Evolutionary conservation across 2,113 vertebrate genomes (phyloP).

Genomic region (Murina feae): DNA sequence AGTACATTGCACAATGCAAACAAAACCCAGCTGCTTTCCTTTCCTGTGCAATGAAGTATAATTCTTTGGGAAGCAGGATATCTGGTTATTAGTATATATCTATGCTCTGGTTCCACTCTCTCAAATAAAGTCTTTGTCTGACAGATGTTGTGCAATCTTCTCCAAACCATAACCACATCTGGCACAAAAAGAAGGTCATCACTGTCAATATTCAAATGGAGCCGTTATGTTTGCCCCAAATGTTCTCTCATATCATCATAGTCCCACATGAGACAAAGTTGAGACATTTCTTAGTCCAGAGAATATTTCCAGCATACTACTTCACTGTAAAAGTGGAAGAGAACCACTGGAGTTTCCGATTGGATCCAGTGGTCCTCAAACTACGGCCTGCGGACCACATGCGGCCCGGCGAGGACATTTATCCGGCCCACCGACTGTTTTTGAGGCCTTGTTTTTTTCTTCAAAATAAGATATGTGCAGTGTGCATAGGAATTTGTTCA

Average conservation of each 20-base stretch:
- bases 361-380: too few species aligned
- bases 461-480: too few species aligned
- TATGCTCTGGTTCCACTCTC: conserved; percentile 56
- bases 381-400: too few species aligned
- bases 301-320: background rate
- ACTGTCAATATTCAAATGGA: conserved; percentile 33
- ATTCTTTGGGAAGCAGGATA: conserved; percentile 62
- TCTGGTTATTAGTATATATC: conserved; percentile 65
- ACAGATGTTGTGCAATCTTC: conserved; percentile 56
- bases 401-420: too few species aligned
- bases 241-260: background rate
- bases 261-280: background rate
- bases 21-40: conserved; percentile 64
- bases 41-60: conserved; percentile 61
- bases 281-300: conserved; percentile 5
- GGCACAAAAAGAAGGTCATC: conserved; percentile 52
- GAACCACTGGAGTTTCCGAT: background rate
- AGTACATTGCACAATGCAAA: conserved; percentile 54
- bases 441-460: too few species aligned
- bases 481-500: too few species aligned
- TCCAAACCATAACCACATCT: conserved; percentile 63
- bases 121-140: conserved; percentile 65
- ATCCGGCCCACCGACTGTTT: too few species aligned
- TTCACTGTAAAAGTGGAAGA: background rate
- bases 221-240: conserved; percentile 12